A percentile compares a stretch with the other conserved stretches of the same genome.
These are phyloP conservation scores for Tadarida brasiliensis DNA, from an alignment of 2,797 vertebrate genomes.

Conservation along the genomic window DNA sequence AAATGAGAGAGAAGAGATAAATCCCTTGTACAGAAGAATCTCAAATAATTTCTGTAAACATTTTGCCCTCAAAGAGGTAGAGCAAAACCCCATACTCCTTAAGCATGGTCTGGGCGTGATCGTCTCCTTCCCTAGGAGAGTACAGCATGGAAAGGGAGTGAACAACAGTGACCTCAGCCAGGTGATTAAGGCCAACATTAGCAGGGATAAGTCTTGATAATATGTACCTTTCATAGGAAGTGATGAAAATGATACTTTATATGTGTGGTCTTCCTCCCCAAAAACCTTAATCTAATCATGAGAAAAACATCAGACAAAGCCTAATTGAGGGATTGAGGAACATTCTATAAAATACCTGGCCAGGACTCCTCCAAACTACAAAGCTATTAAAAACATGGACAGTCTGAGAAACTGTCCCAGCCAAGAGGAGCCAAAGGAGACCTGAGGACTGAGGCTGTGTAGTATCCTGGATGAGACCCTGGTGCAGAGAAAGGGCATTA, in stretches of 20 bases:
- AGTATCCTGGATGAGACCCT: neutral
- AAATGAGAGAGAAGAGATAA: neutral
- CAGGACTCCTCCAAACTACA: neutral
- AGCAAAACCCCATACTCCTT: neutral
- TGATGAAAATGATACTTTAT: neutral
- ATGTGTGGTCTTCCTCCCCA: neutral
- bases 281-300: neutral
- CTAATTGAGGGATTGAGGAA: neutral
- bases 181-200: neutral
- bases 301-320: neutral
- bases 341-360: neutral
- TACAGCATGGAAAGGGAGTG: accelerated
- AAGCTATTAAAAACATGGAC: neutral
- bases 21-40: neutral
- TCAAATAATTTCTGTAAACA: neutral
- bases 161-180: neutral
- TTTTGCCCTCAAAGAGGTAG: neutral
- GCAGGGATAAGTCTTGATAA: no score
- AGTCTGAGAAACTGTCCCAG: neutral
- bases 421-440: neutral
- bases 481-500: neutral
- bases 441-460: neutral
- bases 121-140: neutral
- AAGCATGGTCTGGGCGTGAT: neutral
- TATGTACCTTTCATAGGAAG: neutral